A percentile compares a stretch with the other conserved stretches of the same genome.
Conservation (phyloP, 2,888 invertebrate genomes). For the Perizoma flavofasciatum region DNA sequence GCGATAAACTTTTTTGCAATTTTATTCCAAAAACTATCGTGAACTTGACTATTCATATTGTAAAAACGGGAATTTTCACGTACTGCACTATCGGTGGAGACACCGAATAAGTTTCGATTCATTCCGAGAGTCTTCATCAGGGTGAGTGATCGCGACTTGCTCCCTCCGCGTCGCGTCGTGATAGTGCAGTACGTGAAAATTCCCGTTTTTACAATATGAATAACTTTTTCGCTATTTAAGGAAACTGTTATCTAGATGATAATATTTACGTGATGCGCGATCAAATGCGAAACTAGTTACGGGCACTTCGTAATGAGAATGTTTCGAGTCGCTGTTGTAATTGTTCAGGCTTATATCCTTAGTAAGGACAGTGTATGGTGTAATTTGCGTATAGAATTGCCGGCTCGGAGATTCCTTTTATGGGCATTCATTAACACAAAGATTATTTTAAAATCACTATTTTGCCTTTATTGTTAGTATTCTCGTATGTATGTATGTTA, state of each 20-base stretch:
- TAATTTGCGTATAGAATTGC: slow-evolving; percentile 53
- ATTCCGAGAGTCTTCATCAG: too few species aligned
- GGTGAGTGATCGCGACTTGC: too few species aligned
- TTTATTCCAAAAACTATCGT: too few species aligned
- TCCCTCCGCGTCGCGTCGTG: too few species aligned
- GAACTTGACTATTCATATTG: too few species aligned
- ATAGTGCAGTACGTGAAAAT: too few species aligned
- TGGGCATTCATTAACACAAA: slow-evolving; percentile 56
- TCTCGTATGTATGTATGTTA: too few species aligned
- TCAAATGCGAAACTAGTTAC: slow-evolving; percentile 51
- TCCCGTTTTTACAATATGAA: too few species aligned
- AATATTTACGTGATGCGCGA: slow-evolving; percentile 51
- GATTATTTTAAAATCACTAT: slow-evolving; percentile 47
- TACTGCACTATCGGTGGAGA: too few species aligned
- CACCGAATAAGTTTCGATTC: too few species aligned
- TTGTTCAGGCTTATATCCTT: slow-evolving; percentile 56
- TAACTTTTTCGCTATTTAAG: slow-evolving; percentile 42
- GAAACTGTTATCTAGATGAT: slow-evolving; percentile 53
- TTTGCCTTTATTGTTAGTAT: slow-evolving; percentile 46
- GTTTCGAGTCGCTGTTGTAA: slow-evolving; percentile 52
- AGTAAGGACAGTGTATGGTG: slow-evolving; percentile 50
- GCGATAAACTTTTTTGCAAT: slow-evolving; percentile 55
- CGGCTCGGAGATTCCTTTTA: slow-evolving; percentile 49
- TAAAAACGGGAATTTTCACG: too few species aligned
- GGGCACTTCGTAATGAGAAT: slow-evolving; percentile 50